phyloP scores from a whole-genome alignment of 2,797 vertebrate species.

The Chloroceryle amazona region DNA sequence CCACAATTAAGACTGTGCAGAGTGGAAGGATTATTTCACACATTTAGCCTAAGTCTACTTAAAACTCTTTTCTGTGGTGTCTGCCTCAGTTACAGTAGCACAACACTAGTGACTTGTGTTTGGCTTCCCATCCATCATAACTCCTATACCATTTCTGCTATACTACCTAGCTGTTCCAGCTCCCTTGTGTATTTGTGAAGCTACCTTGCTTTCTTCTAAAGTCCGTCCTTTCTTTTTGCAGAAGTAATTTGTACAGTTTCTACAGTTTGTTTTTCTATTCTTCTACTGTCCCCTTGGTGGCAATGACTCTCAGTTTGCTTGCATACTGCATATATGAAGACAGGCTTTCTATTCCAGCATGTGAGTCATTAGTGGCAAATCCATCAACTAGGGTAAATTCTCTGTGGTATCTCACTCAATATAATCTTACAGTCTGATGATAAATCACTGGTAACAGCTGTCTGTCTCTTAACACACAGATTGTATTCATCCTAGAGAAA shows the following conservation, averaged over 20 bases:
- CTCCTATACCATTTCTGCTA: neutral
- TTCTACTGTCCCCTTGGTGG: neutral
- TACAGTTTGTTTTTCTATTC: neutral
- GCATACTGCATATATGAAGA: fast-evolving
- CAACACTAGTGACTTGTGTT: fast-evolving
- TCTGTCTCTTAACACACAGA: neutral
- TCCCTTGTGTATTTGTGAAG: neutral
- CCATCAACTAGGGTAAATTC: neutral
- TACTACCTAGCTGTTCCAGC: neutral
- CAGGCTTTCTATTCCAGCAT: neutral
- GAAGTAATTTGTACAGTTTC: neutral
- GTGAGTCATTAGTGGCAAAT: neutral
- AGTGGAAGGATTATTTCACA: neutral
- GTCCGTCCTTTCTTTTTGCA: neutral
- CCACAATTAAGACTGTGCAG: neutral
- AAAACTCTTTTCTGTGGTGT: neutral
- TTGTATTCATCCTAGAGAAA: neutral
- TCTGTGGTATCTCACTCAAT: neutral
- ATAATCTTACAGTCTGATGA: neutral
- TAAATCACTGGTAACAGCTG: neutral
- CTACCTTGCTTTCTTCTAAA: neutral
- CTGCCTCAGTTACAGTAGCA: neutral
- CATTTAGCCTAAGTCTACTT: neutral
- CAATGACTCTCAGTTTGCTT: neutral
- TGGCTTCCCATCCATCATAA: neutral